These are phyloP conservation scores for Luidia sarsii DNA, from an alignment of 53 echinoderm and acorn worm species.

Conservation along the genomic window DNA sequence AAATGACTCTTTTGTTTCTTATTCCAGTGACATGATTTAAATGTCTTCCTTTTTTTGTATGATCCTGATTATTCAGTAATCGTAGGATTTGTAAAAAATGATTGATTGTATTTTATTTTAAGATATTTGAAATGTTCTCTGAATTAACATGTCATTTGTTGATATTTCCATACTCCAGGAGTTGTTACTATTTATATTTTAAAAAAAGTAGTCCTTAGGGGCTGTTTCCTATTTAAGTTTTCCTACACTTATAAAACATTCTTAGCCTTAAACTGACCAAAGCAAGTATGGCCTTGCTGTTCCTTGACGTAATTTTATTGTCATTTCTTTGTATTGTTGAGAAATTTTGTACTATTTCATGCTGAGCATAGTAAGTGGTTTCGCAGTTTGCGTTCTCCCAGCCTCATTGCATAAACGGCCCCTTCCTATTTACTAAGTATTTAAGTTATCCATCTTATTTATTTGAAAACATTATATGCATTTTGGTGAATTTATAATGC, in stretches of 20 bases:
- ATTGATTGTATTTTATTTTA: slow-evolving; percentile 65
- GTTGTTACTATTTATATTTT: slow-evolving; percentile 59
- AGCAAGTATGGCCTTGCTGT: slow-evolving; percentile 36
- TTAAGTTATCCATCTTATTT: slow-evolving; percentile 76
- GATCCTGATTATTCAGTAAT: slow-evolving; percentile 52
- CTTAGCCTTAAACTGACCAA: slow-evolving; percentile 55
- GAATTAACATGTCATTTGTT: slow-evolving; percentile 60
- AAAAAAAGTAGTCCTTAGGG: slow-evolving; percentile 56
- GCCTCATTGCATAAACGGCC: slow-evolving; percentile 37
- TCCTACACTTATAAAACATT: slow-evolving; percentile 47
- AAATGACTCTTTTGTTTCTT: slow-evolving; percentile 17
- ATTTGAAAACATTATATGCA: slow-evolving; percentile 71
- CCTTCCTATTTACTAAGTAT: slow-evolving; percentile 37
- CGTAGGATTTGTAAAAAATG: slow-evolving; percentile 55
- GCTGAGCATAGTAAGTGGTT: slow-evolving; percentile 62
- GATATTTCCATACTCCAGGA: slow-evolving; percentile 60
- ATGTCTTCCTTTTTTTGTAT: slow-evolving; percentile 56
- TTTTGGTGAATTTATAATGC: slow-evolving; percentile 72
- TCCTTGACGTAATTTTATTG: slow-evolving; percentile 32
- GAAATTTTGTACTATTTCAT: slow-evolving; percentile 54
- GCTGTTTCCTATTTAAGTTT: slow-evolving; percentile 65
- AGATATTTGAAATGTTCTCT: slow-evolving; percentile 62
- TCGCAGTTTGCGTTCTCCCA: slow-evolving; percentile 12
- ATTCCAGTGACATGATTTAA: slow-evolving; percentile 28
- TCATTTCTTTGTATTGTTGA: slow-evolving; percentile 60